Percentiles rank a stretch among this genome's conserved stretches.
Evolutionary conservation across 2,888 invertebrate genomes (phyloP).

Genomic region (Sepioteuthis lessoniana): DNA sequence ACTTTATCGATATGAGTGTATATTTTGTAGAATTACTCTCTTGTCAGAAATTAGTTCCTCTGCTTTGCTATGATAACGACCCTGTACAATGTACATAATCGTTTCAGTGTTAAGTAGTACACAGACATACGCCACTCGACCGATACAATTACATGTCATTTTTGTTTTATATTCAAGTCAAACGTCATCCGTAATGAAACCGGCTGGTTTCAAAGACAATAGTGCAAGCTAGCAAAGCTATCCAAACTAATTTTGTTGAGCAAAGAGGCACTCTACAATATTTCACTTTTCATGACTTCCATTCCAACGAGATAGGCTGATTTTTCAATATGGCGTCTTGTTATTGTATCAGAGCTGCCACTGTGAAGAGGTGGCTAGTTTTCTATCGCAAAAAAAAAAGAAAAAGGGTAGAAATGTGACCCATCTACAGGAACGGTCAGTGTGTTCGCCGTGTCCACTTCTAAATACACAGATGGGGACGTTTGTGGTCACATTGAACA

Average conservation of each 20-base stretch:
- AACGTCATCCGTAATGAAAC: background rate
- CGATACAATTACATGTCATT: too few species aligned
- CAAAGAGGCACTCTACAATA: background rate
- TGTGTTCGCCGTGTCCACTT: background rate
- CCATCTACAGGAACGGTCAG: background rate
- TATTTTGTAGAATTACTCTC: background rate
- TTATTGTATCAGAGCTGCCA: background rate
- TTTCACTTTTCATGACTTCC: background rate
- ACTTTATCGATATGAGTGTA: background rate
- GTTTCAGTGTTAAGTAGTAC: too few species aligned
- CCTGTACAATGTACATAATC: background rate
- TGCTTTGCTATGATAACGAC: background rate
- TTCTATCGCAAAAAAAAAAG: background rate
- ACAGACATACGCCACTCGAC: too few species aligned
- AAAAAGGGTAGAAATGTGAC: background rate
- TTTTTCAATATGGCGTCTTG: background rate
- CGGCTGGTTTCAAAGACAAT: background rate
- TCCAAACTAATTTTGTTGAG: background rate
- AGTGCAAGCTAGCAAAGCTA: background rate
- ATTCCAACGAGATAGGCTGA: background rate
- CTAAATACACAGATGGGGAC: background rate
- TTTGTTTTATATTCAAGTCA: background rate
- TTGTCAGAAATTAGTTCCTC: background rate
- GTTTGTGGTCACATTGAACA: slow-evolving; percentile 18
- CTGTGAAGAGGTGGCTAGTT: background rate